Base-by-base conservation (phyloP, 2,888 invertebrate genomes). In the Xestoiulus laeticollis region DNA sequence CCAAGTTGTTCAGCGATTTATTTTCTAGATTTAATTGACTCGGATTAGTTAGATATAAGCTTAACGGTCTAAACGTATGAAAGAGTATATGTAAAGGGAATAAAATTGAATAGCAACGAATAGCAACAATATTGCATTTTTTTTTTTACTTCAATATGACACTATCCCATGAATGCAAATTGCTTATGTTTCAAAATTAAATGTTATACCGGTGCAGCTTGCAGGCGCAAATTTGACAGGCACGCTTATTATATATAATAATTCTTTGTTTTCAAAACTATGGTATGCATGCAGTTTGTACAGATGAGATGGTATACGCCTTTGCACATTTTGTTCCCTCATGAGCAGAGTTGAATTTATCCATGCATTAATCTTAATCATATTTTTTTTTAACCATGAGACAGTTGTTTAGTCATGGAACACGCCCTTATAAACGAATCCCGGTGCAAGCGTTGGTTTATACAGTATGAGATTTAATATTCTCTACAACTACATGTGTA, bases 331-430 rank as follows among this genome's bases (percentile, higher is more conserved):
- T 26, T 30, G 68, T 78, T 78, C 78, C 78, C 78, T 78, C 78
- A 78, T 30, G 78, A 78, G 78, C 30, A 14, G 14, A 30, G 12
- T 30, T 78, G 30, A 26, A 78, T 78, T 78, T 78, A 78, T 78
- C 30, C 78, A 14, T 16, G 78, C 78, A 78, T 78, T 78, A 78
- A 78, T 78, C 78, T 30, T 78, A 78, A 78, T 78, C 78, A 78
- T 1, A 78, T 30, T 12, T 78, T 78, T 78, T 78, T 78, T 78
- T 12, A 78, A 78, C 78, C 78, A 78, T 78, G 78, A 78, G 78
- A 78, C 78, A 78, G 30, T 30, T 78, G 78, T 78, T 78, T 78
- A 78, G 14, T 30, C 78, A 78, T 78, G 78, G 30, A 78, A 78
- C 78, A 78, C 78, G 16, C 78, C 78, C 78, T 78, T 30, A 16